A percentile compares a stretch with the other conserved stretches of the same genome.
phyloP scores from a whole-genome alignment of 2,888 invertebrate genomes.

The Carabus problematicus region DNA sequence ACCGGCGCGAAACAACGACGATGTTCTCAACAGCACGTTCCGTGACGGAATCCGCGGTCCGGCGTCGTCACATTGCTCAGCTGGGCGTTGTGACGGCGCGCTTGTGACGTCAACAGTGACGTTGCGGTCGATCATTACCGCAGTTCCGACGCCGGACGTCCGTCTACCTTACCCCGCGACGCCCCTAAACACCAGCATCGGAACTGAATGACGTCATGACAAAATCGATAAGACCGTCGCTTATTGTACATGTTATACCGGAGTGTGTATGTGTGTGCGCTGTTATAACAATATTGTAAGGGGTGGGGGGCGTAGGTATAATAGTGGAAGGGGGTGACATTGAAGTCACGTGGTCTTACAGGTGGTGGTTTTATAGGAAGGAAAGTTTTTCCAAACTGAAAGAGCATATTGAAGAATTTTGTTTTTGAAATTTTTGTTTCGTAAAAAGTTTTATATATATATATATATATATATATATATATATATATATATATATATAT shows the following conservation, averaged over 20 bases:
- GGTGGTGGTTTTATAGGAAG: constrained; percentile 13
- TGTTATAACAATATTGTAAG: too few species aligned
- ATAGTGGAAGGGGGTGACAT: constrained; percentile 13
- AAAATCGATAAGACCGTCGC: constrained; percentile 16
- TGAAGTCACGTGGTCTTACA: constrained; percentile 22
- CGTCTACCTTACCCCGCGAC: background rate
- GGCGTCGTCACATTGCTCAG: constrained; percentile 40
- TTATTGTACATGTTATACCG: too few species aligned
- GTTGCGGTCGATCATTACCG: constrained; percentile 31
- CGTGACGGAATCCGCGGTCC: constrained; percentile 27
- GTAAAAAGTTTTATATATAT: too few species aligned
- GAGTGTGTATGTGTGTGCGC: background rate
- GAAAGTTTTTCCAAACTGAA: background rate
- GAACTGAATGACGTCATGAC: constrained; percentile 24
- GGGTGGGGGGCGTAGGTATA: background rate
- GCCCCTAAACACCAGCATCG: too few species aligned
- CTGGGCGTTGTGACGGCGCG: constrained; percentile 37
- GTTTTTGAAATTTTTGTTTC: too few species aligned
- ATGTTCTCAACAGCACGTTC: too few species aligned
- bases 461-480: too few species aligned
- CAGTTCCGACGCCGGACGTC: constrained; percentile 23
- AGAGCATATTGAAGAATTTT: background rate
- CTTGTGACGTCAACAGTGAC: constrained; percentile 39
- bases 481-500: too few species aligned
- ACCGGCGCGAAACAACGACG: too few species aligned